Percentiles rank a stretch among this genome's conserved stretches.
Conservation (phyloP, 2,113 vertebrate genomes). For the Nothobranchius kuhntae region DNA sequence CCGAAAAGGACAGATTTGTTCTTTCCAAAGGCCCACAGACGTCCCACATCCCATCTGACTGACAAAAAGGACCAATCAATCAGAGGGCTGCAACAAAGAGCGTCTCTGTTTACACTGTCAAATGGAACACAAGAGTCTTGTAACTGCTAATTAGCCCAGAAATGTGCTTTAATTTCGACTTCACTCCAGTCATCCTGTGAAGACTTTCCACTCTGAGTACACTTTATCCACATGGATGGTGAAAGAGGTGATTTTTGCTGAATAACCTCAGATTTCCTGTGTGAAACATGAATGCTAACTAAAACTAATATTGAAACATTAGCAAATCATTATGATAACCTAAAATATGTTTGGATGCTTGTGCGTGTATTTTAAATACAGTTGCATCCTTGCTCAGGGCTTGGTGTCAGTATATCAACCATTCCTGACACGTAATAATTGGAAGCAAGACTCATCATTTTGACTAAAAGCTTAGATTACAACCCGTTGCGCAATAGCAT, state of each 20-base stretch:
- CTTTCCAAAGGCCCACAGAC: slow-evolving; percentile 32
- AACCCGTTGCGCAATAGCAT: no score
- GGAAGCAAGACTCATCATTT: no score
- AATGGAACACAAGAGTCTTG: slow-evolving; percentile 39
- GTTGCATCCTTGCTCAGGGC: no score
- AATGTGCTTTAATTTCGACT: slow-evolving; percentile 53
- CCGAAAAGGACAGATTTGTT: slow-evolving; percentile 32
- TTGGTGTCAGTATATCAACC: no score
- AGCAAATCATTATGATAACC: background rate
- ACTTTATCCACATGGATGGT: slow-evolving; percentile 66
- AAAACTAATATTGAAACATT: slow-evolving; percentile 9
- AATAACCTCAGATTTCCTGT: slow-evolving; percentile 28
- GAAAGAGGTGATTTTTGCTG: slow-evolving; percentile 35
- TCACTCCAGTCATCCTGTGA: slow-evolving; percentile 59
- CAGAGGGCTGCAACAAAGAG: slow-evolving; percentile 42
- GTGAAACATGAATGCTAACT: slow-evolving; percentile 22
- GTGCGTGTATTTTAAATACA: no score
- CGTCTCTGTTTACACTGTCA: slow-evolving; percentile 56
- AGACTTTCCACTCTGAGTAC: slow-evolving; percentile 73
- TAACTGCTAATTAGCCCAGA: slow-evolving; percentile 63
- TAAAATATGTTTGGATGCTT: no score
- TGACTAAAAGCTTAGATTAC: no score
- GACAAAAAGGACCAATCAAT: slow-evolving; percentile 48
- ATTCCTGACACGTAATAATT: no score
- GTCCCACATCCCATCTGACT: slow-evolving; percentile 22